Evolutionary conservation across 2,113 vertebrate genomes (phyloP), one percentile per base, ranked within the genome.

Genomic region (Mugil cephalus): DNA sequence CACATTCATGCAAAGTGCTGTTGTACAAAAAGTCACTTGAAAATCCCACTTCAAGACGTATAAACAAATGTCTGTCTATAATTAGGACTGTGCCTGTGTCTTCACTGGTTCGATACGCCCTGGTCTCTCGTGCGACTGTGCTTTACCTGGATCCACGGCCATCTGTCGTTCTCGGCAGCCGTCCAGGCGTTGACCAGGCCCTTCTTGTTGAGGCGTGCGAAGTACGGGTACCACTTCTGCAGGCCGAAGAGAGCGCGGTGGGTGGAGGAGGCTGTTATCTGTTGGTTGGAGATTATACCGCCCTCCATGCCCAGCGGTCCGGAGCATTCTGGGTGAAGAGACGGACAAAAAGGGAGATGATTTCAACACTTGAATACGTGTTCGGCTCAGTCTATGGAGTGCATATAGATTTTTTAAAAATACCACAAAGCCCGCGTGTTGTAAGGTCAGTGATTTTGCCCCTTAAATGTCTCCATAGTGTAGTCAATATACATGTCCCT

Each of bases 71-170:
- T 13, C 42, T 12, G n/a, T 21, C 30, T 66, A 12, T 64, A 52
- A 74, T 55, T 54, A 52, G 73, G 63, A 64, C 2, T 42, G 24
- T 35, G 55, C 2, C 24, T 74, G 46, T 51, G 13, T 67, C 21
- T 82, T 53, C 38, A 65, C 59, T 40, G 7, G 34, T 69, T 34
- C 55, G 38, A 80, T n/a, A 45, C 40, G 59, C 46, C 8, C 6
- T 15, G 35, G 64, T 40, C 68, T 58, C 53, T 66, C 39, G 17
- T 52, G 60, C 85, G 50, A 77, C 80, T 84, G 80, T 88, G 86
- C 91, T 74, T 95, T 97, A 99, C 98, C 97, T 99, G 98, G 91
- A 99, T 99, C 98, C 98, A 99, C 0, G 98, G 98, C 98, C 97
- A 99, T 95, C 96, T 96, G 95, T 99, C 98, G 84, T 98, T 99